Evolutionary conservation across 2,888 invertebrate species (phyloP), one percentile per base, ranked within the genome.

Genomic region (Hetaerina titia): DNA sequence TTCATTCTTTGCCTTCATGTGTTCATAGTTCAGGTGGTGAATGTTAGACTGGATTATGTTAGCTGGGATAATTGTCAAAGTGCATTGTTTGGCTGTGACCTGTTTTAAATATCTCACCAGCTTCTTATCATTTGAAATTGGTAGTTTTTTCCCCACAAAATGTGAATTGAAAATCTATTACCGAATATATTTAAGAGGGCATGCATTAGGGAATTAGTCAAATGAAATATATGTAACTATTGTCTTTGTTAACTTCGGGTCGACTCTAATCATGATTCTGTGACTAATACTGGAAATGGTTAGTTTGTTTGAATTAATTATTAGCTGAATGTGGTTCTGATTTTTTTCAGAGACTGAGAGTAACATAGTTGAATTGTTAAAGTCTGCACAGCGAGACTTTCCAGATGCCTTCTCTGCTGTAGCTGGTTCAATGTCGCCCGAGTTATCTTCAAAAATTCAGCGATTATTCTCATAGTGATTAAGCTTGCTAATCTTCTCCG

Each of bases 371-470:
- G 97, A 97, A 89, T 97, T 98, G 95, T 96, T 98, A 90, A 97
- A 97, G 96, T 97, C 97, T 63, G 96, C 97, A 22, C 97, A 97
- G 95, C 96, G 97, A 95, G 97, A 97, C 96, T 98, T 98, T 96
- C 96, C 97, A 0, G 97, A 97, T 69, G 97, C 97, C 95, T 98
- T 97, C 96, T 97, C 97, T 95, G 96, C 96, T 19, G 96, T 97
- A 17, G 97, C 97, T 89, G 96, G 96, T 88, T 96, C 97, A 89
- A 96, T 97, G 81, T 96, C 97, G 64, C 96, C 96, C 74, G 97
- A 97, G 95, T 96, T 96, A 45, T 96, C 96, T 60, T 96, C 96
- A 58, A 96, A 96, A 92, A 95, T 96, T 94, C 96, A 96, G 95
- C 96, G 96, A 63, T 95, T 96, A 63, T 96, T 96, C 95, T 95